These are phyloP conservation scores for Dorcus hopei DNA, from an alignment of 2,888 invertebrate species.

Conservation along the genomic window DNA sequence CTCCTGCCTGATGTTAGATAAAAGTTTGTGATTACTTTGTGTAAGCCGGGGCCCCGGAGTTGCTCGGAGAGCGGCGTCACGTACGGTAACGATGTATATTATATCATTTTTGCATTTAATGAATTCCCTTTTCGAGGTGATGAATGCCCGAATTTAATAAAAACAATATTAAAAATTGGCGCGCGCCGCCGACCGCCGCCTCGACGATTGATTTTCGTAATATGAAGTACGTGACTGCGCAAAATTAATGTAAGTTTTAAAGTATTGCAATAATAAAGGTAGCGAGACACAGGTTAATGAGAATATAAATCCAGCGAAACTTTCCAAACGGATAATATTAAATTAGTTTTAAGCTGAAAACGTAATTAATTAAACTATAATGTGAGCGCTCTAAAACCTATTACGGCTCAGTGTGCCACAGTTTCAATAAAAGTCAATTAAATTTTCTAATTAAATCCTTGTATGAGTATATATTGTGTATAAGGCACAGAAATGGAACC, in stretches of 20 bases:
- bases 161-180: slow-evolving; percentile 22
- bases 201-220: slow-evolving; percentile 19
- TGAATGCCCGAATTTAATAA: slow-evolving; percentile 19
- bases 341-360: slow-evolving; percentile 39
- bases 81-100: slow-evolving; percentile 33
- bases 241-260: slow-evolving; percentile 17
- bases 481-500: slow-evolving; percentile 43
- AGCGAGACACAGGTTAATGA: slow-evolving; percentile 12
- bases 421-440: slow-evolving; percentile 49
- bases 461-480: slow-evolving; percentile 31
- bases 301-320: slow-evolving; percentile 15
- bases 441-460: slow-evolving; percentile 48
- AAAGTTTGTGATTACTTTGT: slow-evolving; percentile 48
- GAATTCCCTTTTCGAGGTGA: slow-evolving; percentile 27
- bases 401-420: slow-evolving; percentile 41
- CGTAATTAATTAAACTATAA: slow-evolving; percentile 44
- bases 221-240: slow-evolving; percentile 21
- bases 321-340: slow-evolving; percentile 35
- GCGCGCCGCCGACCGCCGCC: slow-evolving; percentile 1
- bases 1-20: slow-evolving; percentile 41
- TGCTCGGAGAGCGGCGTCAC: slow-evolving; percentile 27
- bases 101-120: slow-evolving; percentile 31
- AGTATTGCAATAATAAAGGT: slow-evolving; percentile 1
- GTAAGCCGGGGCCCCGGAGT: slow-evolving; percentile 27
- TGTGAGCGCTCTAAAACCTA: slow-evolving; percentile 42